phyloP scores from a whole-genome alignment of 2,797 vertebrate species.

The Psittacula echo region DNA sequence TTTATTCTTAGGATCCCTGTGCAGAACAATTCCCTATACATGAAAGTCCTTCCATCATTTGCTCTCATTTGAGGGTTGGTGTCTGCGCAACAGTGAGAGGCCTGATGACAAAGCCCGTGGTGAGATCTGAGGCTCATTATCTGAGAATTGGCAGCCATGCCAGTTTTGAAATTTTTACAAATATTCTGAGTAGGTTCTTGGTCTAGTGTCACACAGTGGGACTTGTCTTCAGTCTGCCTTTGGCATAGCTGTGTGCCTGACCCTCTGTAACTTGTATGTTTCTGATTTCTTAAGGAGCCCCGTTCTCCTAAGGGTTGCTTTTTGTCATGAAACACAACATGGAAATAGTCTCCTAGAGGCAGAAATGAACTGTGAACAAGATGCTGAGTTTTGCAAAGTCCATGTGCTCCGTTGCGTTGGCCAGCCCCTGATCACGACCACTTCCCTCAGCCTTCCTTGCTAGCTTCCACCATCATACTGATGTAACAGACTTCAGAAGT shows the following conservation, averaged over 20 bases:
- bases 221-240: neutral
- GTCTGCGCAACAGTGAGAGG: neutral
- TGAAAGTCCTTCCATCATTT: neutral
- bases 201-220: neutral
- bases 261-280: neutral
- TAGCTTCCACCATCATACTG: neutral
- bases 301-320: neutral
- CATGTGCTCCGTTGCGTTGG: neutral
- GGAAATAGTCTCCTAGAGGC: neutral
- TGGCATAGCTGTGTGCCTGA: neutral
- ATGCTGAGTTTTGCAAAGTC: neutral
- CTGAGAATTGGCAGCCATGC: neutral
- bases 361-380: neutral
- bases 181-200: neutral
- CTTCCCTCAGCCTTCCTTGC: neutral
- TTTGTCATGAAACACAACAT: neutral
- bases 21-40: neutral
- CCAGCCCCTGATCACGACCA: neutral
- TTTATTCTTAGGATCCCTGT: neutral
- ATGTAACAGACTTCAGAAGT: slow-evolving; percentile 15
- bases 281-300: neutral
- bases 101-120: neutral
- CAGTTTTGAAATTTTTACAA: neutral
- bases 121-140: neutral
- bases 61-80: neutral